Evolutionary conservation across 2,888 invertebrate genomes (phyloP).

Genomic region (Andrena hattorfiana): DNA sequence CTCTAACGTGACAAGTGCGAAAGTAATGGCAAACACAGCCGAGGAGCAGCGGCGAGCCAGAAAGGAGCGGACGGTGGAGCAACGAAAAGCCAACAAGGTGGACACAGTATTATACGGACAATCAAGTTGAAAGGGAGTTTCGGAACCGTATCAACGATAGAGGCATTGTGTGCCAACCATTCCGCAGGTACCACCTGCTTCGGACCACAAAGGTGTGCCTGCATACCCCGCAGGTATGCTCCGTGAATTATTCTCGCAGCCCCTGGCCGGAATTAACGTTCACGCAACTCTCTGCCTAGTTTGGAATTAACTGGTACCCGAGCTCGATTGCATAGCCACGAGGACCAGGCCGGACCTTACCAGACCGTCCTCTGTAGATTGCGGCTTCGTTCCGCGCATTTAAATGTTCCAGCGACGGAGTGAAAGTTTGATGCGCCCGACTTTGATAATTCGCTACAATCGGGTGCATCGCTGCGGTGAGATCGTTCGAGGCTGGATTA

Average conservation of each 20-base stretch:
- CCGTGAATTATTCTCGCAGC: constrained; percentile 61
- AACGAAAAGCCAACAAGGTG: constrained; percentile 50
- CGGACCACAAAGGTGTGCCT: constrained; percentile 61
- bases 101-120: constrained; percentile 67
- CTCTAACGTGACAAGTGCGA: no score
- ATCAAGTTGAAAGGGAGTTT: constrained; percentile 63
- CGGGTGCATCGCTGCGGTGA: neutral
- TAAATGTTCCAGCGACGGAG: constrained; percentile 52
- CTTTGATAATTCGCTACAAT: constrained; percentile 27
- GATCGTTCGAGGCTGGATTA: constrained; percentile 36
- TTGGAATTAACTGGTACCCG: constrained; percentile 63
- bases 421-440: constrained; percentile 47
- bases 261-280: constrained; percentile 64
- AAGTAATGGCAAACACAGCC: neutral
- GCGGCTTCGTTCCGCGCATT: constrained; percentile 45
- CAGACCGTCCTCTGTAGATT: constrained; percentile 19
- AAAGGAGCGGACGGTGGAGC: constrained; percentile 24
- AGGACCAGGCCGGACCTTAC: constrained; percentile 1
- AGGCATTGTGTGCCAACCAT: constrained; percentile 37
- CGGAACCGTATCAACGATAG: constrained; percentile 57
- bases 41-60: constrained; percentile 28
- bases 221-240: constrained; percentile 64
- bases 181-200: constrained; percentile 42
- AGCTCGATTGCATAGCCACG: constrained; percentile 42
- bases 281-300: constrained; percentile 66